Conservation (phyloP, 1,140 invertebrate genomes). For the Sitobion miscanthi region DNA sequence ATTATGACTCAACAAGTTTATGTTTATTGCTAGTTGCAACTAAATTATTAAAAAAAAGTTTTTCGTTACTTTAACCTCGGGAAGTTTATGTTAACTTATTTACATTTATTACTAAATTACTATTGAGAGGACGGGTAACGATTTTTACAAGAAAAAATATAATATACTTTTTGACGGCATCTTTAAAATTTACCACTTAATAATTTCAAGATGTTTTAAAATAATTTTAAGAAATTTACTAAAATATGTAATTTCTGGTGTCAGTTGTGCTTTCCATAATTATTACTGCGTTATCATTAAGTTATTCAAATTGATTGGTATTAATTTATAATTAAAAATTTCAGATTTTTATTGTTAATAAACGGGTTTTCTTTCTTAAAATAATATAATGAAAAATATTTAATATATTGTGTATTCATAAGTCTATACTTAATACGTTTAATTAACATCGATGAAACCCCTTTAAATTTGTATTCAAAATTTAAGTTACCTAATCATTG, state of each 20-base stretch:
- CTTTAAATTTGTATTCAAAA: too few species aligned
- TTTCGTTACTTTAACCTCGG: neutral
- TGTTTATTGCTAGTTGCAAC: neutral
- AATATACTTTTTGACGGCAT: neutral
- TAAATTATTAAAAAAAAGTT: neutral
- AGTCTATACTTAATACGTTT: neutral
- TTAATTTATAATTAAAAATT: neutral
- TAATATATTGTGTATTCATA: neutral
- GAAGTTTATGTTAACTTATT: neutral
- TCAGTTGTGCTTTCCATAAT: neutral
- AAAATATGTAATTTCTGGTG: neutral
- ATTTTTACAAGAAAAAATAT: neutral
- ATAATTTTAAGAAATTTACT: neutral
- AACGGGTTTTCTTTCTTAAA: neutral
- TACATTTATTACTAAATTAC: neutral
- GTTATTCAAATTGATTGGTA: neutral
- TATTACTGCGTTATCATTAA: neutral
- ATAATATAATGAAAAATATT: neutral
- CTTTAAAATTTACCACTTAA: neutral
- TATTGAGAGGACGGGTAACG: neutral
- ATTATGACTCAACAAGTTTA: conserved; percentile 34
- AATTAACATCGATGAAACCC: too few species aligned
- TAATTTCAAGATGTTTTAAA: neutral
- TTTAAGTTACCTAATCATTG: neutral
- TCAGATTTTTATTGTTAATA: neutral